These are phyloP conservation scores for Sterna hirundo DNA, from an alignment of 2,113 vertebrate genomes.

Conservation along the genomic window DNA sequence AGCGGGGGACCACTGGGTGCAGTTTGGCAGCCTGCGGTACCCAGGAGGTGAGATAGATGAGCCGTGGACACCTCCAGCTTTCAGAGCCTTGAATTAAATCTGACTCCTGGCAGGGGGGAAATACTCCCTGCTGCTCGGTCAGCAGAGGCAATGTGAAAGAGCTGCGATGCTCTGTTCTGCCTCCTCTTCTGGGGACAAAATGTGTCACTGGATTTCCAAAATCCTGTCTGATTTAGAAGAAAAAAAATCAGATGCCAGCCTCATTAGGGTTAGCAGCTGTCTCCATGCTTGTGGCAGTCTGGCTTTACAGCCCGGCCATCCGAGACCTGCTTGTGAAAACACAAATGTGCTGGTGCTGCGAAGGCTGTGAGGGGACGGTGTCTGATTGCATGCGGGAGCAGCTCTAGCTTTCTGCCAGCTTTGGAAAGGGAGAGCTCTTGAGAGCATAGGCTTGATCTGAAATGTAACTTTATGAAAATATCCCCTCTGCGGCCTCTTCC, in stretches of 20 bases:
- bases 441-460: background rate
- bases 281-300: background rate
- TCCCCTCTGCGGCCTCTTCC: background rate
- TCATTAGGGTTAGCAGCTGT: background rate
- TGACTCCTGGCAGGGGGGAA: background rate
- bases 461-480: slow-evolving; percentile 1
- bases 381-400: background rate
- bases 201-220: background rate
- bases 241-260: background rate
- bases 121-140: background rate
- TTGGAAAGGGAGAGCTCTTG: background rate
- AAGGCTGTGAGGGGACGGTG: background rate
- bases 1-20: background rate
- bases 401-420: background rate
- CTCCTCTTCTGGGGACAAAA: background rate
- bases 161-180: background rate
- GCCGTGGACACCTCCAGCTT: background rate
- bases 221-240: background rate
- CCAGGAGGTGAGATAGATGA: background rate
- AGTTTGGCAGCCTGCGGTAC: background rate
- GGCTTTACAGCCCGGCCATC: background rate
- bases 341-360: background rate
- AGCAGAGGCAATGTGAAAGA: background rate
- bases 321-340: background rate
- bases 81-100: background rate